Evolutionary conservation across 2,888 invertebrate species (phyloP).

Genomic region (Cephus pulcher): DNA sequence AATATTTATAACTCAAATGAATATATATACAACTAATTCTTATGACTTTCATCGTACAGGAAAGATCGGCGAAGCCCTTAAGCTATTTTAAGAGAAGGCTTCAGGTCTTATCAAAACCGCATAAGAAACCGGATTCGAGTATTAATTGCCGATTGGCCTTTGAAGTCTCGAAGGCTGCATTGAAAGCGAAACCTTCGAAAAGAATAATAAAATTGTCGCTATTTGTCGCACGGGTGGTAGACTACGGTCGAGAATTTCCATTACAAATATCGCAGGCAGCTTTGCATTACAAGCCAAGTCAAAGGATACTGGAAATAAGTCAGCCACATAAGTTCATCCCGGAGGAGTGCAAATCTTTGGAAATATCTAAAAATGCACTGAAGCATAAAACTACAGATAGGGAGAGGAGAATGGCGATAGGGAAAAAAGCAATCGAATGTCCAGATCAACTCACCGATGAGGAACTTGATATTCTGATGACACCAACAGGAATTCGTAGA

Average conservation of each 20-base stretch:
- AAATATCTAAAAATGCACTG: conserved; percentile 14
- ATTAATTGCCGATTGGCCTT: conserved; percentile 17
- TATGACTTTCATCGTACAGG: conserved; percentile 23
- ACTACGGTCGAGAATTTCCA: conserved; percentile 34
- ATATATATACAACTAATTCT: neutral
- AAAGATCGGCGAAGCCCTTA: conserved; percentile 40
- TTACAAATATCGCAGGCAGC: conserved; percentile 34
- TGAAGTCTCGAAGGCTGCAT: conserved; percentile 14
- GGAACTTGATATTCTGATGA: conserved; percentile 37
- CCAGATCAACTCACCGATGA: conserved; percentile 36
- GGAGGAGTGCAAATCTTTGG: conserved; percentile 28
- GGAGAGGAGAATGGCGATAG: conserved; percentile 17
- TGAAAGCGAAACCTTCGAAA: conserved; percentile 23
- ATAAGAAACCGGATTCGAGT: conserved; percentile 9
- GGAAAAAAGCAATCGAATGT: conserved; percentile 32
- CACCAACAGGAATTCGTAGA: conserved; percentile 35
- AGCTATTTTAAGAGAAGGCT: conserved; percentile 34
- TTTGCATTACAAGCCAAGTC: conserved; percentile 37
- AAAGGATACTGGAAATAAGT: conserved; percentile 37
- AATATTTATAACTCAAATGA: neutral
- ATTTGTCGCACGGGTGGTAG: conserved; percentile 23
- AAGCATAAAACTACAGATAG: conserved; percentile 16
- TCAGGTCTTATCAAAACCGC: conserved; percentile 28
- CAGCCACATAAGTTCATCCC: conserved; percentile 26
- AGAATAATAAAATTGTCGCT: conserved; percentile 32